phyloP scores from a whole-genome alignment of 2,113 vertebrate genomes.

The Oncorhynchus masou region DNA sequence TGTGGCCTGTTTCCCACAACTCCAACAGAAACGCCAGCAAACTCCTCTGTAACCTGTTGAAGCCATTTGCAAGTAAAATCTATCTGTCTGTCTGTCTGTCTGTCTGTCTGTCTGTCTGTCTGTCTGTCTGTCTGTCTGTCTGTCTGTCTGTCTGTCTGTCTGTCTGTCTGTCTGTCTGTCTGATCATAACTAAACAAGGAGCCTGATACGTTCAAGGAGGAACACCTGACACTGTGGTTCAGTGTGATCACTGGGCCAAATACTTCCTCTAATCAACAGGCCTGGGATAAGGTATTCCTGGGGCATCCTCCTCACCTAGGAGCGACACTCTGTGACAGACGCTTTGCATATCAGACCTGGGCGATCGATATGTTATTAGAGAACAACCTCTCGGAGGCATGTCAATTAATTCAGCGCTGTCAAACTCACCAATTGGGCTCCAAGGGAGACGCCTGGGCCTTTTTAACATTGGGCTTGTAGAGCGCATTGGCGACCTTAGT shows the following conservation, averaged over 20 bases:
- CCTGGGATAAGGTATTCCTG: slow-evolving; percentile 67
- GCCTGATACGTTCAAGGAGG: slow-evolving; percentile 35
- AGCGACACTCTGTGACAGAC: slow-evolving; percentile 74
- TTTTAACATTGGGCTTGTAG: slow-evolving; percentile 48
- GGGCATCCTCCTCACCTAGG: slow-evolving; percentile 75
- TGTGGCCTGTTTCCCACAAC: not conserved
- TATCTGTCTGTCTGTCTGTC: not conserved
- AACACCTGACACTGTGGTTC: slow-evolving; percentile 43
- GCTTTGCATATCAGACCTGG: slow-evolving; percentile 84
- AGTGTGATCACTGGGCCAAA: slow-evolving; percentile 59
- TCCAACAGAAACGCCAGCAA: not conserved
- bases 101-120: not conserved
- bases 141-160: not conserved
- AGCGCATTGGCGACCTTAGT: slow-evolving; percentile 44
- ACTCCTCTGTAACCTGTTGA: not conserved
- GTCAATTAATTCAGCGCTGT: slow-evolving; percentile 90
- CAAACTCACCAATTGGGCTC: slow-evolving; percentile 69
- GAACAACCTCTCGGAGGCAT: slow-evolving; percentile 82
- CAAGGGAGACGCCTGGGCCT: slow-evolving; percentile 44
- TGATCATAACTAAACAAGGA: slow-evolving; percentile 49
- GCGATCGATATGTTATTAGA: slow-evolving; percentile 94
- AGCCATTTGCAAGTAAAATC: slow-evolving; percentile 26
- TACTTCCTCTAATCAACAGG: slow-evolving; percentile 69
- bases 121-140: not conserved
- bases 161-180: not conserved